Evolutionary conservation across 2,888 invertebrate genomes (phyloP).

Genomic region (Clivina fossor): DNA sequence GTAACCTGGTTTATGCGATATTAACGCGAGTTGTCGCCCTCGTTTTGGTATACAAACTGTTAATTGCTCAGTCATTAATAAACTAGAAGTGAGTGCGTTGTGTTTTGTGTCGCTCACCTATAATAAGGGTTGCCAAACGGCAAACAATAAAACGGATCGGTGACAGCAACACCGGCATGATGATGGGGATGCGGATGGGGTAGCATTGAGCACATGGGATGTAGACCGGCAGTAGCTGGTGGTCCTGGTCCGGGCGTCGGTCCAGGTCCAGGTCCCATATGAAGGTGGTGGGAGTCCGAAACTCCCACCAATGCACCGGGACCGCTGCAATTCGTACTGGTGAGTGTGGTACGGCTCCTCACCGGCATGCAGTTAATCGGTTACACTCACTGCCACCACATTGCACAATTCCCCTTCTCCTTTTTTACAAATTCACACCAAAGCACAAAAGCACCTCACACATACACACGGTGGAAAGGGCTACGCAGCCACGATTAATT

Average conservation of each 20-base stretch:
- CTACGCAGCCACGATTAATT: too few relatives aligned
- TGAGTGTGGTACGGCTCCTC: conserved; percentile 36
- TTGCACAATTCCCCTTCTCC: conserved; percentile 5
- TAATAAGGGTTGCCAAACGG: conserved; percentile 61
- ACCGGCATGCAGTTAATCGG: conserved; percentile 37
- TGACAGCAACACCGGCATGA: conserved; percentile 44
- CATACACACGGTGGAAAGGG: too few relatives aligned
- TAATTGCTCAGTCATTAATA: too few relatives aligned
- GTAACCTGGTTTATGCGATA: too few relatives aligned
- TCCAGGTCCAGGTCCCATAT: conserved; percentile 48
- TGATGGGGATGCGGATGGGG: conserved; percentile 49
- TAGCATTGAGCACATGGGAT: conserved; percentile 49
- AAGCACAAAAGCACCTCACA: conserved; percentile 6
- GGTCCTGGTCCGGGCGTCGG: conserved; percentile 47
- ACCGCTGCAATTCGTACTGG: conserved; percentile 40
- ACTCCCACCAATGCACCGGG: conserved; percentile 41
- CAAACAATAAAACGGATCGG: conserved; percentile 62
- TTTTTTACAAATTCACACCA: conserved; percentile 1
- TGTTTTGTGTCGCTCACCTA: conserved; percentile 59
- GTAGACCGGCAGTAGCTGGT: conserved; percentile 52
- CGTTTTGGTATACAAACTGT: too few relatives aligned
- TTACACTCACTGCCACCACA: conserved; percentile 2
- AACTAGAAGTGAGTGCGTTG: too few relatives aligned
- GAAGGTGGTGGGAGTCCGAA: conserved; percentile 49
- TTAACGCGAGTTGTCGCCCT: too few relatives aligned